phyloP scores from a whole-genome alignment of 2,888 invertebrate genomes.

The Microplitis manilae region DNA sequence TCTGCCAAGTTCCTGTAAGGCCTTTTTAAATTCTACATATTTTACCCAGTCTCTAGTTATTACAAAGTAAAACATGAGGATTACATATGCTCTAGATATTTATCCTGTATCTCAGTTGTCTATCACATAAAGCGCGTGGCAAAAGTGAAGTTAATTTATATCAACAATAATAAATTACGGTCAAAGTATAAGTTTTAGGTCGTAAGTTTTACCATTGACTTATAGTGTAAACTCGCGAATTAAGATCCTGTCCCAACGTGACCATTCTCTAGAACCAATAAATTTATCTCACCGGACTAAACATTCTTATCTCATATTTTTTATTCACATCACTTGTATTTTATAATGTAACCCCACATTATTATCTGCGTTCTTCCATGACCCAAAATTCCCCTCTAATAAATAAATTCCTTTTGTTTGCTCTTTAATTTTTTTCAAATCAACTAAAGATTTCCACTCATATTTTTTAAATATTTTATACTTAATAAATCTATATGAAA shows the following conservation, averaged over 20 bases:
- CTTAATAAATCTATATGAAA: too few relatives aligned
- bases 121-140: not conserved
- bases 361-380: not conserved
- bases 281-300: not conserved
- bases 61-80: too few relatives aligned
- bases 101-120: not conserved
- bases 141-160: not conserved
- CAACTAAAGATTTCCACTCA: too few relatives aligned
- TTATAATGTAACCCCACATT: not conserved
- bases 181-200: slow-evolving; percentile 44
- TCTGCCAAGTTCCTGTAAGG: too few relatives aligned
- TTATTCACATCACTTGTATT: not conserved
- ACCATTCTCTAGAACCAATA: not conserved
- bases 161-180: slow-evolving; percentile 36
- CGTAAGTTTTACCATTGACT: not conserved
- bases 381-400: not conserved
- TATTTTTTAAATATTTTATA: too few relatives aligned
- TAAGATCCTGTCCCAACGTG: not conserved
- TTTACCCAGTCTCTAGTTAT: too few relatives aligned
- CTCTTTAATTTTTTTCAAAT: too few relatives aligned
- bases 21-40: too few relatives aligned
- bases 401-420: not conserved
- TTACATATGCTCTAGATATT: too few relatives aligned
- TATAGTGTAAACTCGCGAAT: not conserved
- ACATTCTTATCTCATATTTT: not conserved